Percentiles rank a stretch among this genome's conserved stretches.
Evolutionary conservation across 2,797 vertebrate genomes (phyloP).

Genomic region (Cyclura pinguis): DNA sequence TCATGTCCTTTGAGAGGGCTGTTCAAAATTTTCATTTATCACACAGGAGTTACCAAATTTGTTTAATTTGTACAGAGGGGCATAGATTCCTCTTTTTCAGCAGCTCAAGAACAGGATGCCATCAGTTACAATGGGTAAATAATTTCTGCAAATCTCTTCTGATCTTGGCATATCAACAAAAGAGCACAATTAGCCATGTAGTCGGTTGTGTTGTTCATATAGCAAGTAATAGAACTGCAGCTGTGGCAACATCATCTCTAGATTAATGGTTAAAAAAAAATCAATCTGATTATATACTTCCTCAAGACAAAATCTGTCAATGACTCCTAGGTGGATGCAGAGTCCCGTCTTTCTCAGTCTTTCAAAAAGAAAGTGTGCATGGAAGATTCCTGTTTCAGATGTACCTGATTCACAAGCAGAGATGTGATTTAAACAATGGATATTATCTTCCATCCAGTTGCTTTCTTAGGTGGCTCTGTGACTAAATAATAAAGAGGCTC

Average conservation of each 20-base stretch:
- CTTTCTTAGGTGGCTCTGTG: neutral
- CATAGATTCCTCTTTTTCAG: neutral
- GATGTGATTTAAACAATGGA: neutral
- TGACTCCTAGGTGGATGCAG: conserved; percentile 13
- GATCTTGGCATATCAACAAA: neutral
- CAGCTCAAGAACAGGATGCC: neutral
- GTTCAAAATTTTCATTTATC: neutral
- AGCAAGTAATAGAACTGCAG: neutral
- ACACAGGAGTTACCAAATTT: neutral
- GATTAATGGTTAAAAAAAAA: conserved; percentile 44
- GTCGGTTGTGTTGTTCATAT: conserved; percentile 25
- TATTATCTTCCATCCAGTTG: neutral
- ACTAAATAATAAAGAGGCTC: neutral
- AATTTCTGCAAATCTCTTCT: neutral
- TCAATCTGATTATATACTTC: conserved; percentile 37
- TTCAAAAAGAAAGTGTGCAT: neutral
- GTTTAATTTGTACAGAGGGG: neutral
- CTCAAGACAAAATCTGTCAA: conserved; percentile 30
- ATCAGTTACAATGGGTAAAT: neutral
- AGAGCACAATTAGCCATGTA: conserved; percentile 3
- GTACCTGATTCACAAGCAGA: neutral
- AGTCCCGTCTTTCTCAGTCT: neutral
- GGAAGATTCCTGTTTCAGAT: neutral
- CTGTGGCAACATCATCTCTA: conserved; percentile 34
- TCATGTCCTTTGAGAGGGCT: neutral